These are phyloP conservation scores for Himantopus leucocephalus DNA, from an alignment of 2,113 vertebrate species.

Conservation along the genomic window DNA sequence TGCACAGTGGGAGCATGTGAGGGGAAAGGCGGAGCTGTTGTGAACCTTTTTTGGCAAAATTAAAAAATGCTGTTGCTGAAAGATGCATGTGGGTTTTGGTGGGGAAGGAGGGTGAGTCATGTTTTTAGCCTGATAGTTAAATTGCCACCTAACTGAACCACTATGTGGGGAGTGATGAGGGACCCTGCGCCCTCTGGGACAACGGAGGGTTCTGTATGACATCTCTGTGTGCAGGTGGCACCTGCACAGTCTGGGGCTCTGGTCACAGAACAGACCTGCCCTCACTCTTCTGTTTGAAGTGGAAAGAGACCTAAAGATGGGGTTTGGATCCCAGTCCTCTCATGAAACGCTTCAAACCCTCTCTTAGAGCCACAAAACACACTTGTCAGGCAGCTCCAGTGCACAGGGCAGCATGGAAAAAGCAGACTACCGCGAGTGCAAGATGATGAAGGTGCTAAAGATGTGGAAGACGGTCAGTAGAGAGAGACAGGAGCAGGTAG, in stretches of 20 bases:
- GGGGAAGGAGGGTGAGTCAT: background rate
- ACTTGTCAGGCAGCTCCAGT: background rate
- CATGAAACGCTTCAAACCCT: rapidly evolving
- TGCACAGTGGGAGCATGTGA: rapidly evolving
- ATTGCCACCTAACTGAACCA: rapidly evolving
- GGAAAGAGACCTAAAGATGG: background rate
- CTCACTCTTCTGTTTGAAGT: background rate
- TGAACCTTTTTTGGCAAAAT: background rate
- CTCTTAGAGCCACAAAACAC: background rate
- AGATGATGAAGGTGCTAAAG: background rate
- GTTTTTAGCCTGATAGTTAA: rapidly evolving
- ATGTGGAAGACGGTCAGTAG: background rate
- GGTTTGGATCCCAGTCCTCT: background rate
- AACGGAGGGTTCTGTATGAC: rapidly evolving
- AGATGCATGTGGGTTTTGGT: rapidly evolving
- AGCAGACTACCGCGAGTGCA: background rate
- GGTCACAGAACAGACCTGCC: background rate
- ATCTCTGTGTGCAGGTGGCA: rapidly evolving
- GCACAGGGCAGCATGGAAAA: rapidly evolving
- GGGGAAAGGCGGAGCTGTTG: too few species aligned
- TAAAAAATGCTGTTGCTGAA: background rate
- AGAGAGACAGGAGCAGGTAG: background rate
- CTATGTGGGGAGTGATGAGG: rapidly evolving
- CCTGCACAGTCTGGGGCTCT: rapidly evolving
- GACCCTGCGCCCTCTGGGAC: rapidly evolving